These are phyloP conservation scores for Allobates femoralis DNA, from an alignment of 2,797 vertebrate genomes.

Conservation along the genomic window DNA sequence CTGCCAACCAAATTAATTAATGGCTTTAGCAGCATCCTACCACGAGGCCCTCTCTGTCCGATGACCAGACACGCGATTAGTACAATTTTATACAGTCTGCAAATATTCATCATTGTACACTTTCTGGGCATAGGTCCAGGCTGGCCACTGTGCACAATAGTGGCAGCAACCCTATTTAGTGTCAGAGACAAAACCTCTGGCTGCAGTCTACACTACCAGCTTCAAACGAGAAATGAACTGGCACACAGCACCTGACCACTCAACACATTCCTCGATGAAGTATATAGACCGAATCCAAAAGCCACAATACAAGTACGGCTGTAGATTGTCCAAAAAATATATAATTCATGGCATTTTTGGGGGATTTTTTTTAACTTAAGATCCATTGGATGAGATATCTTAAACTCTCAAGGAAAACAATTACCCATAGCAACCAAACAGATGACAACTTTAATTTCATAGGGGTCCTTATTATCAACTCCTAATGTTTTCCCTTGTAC, in stretches of 20 bases:
- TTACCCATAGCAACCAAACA: too few species aligned
- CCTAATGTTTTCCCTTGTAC: too few species aligned
- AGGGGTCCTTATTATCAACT: too few species aligned
- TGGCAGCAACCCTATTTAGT: slow-evolving; percentile 28
- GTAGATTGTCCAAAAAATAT: too few species aligned
- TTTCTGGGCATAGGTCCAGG: slow-evolving; percentile 45
- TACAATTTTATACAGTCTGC: slow-evolving; percentile 33
- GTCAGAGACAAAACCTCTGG: slow-evolving; percentile 25
- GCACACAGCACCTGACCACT: not conserved
- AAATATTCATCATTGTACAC: slow-evolving; percentile 48
- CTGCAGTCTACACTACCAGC: not conserved
- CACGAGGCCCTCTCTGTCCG: slow-evolving; percentile 23
- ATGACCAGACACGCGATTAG: slow-evolving; percentile 27
- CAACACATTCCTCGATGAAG: not conserved
- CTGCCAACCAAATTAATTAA: slow-evolving; percentile 40
- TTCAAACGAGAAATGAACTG: not conserved
- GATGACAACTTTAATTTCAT: too few species aligned
- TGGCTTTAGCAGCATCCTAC: slow-evolving; percentile 3
- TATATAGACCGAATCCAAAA: not conserved
- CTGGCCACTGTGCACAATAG: slow-evolving; percentile 24
- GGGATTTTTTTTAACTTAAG: too few species aligned
- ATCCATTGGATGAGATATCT: too few species aligned
- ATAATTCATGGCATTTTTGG: too few species aligned
- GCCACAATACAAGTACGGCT: not conserved
- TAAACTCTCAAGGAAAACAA: too few species aligned